Conservation (phyloP, 1,140 invertebrate genomes). For the Calephelis nemesis region DNA sequence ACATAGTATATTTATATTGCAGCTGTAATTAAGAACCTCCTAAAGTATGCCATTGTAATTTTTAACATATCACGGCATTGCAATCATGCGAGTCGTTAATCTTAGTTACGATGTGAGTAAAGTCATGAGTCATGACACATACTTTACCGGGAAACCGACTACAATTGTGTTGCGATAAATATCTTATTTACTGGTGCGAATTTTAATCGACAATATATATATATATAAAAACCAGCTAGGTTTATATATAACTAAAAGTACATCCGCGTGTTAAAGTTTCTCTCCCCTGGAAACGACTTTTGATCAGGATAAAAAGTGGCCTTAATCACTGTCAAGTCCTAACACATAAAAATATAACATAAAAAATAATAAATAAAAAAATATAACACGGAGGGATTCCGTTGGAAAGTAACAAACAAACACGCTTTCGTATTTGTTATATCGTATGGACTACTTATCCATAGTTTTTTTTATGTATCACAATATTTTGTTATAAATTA, state of each 20-base stretch:
- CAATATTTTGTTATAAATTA: too few relatives aligned
- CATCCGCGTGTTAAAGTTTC: not conserved
- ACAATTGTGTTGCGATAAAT: not conserved
- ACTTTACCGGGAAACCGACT: not conserved
- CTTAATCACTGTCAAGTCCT: too few relatives aligned
- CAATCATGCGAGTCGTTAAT: slow-evolving; percentile 3
- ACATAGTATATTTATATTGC: not conserved
- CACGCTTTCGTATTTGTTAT: too few relatives aligned
- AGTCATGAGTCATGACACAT: not conserved
- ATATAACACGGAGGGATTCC: too few relatives aligned
- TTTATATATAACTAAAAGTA: not conserved
- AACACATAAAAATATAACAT: too few relatives aligned
- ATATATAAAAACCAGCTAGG: too few relatives aligned
- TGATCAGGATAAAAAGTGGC: too few relatives aligned
- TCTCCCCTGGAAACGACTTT: not conserved
- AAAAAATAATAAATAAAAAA: too few relatives aligned
- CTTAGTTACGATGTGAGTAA: not conserved
- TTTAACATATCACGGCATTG: slow-evolving; percentile 4
- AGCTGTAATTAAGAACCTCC: not conserved
- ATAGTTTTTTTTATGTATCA: too few relatives aligned
- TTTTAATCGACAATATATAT: too few relatives aligned
- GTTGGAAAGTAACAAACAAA: too few relatives aligned
- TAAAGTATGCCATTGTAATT: not conserved
- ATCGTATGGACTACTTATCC: too few relatives aligned
- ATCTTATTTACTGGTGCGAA: not conserved